A percentile compares a stretch with the other conserved stretches of the same genome.
Evolutionary conservation across 2,113 vertebrate species (phyloP).

Genomic region (Vidua chalybeata): DNA sequence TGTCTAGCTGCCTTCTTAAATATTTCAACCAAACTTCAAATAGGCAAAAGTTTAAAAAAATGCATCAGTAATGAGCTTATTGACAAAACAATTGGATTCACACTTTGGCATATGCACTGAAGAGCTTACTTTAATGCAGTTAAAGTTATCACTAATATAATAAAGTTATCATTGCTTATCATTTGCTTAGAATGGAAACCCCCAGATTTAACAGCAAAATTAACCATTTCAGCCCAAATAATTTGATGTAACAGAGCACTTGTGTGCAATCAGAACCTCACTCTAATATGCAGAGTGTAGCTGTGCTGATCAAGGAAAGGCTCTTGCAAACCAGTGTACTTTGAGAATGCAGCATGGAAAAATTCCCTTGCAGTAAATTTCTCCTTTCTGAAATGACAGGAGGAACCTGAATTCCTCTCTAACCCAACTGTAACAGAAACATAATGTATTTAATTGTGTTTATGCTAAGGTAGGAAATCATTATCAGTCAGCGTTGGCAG

Average conservation of each 20-base stretch:
- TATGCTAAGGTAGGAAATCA: background rate
- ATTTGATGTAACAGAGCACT: background rate
- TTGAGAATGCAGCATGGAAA: background rate
- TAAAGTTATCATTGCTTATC: background rate
- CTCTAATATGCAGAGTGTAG: background rate
- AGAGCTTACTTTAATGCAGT: background rate
- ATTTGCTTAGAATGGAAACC: background rate
- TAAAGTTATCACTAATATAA: background rate
- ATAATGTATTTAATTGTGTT: background rate
- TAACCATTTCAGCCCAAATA: background rate
- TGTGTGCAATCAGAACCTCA: fast-evolving
- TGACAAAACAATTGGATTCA: background rate
- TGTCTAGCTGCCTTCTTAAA: background rate
- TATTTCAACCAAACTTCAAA: background rate
- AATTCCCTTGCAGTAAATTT: background rate
- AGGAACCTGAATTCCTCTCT: background rate
- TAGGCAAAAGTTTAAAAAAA: background rate
- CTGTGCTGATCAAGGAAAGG: background rate
- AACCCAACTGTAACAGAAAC: background rate
- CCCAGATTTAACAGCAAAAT: background rate
- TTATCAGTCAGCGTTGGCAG: background rate
- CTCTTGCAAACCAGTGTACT: background rate
- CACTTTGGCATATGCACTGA: background rate
- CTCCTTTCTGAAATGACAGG: background rate
- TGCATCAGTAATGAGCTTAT: background rate